Evolutionary conservation across 2,888 invertebrate genomes (phyloP), one percentile per base, ranked within the genome.

Genomic region (Trisateles emortualis): DNA sequence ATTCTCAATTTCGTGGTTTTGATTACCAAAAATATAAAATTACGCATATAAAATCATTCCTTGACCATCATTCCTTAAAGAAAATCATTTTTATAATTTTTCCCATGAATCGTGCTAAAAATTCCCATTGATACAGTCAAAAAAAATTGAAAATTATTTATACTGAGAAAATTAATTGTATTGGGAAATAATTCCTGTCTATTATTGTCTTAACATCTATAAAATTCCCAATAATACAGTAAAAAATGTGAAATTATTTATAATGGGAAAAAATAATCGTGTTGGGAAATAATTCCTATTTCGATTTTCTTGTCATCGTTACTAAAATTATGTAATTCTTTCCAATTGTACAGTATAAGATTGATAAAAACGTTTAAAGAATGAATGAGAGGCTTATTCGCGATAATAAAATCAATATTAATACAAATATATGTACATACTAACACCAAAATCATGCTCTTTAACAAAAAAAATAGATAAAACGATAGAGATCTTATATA

Each of bases 31-130:
- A 11, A 6, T 5, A 32, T 44, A 49, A 53, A 48, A 48, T 44
- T 32, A 30, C 42, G 38, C 40, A 50, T n/a, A 38, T 55, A 51
- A 45, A 49, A 60, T 52, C 63, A 64, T 64, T 64, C 63, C 64
- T 47, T 49, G 45, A 46, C 22, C 22, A 44, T 47, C 64, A 64
- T 64, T 64, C 63, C 40, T 9, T 4, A 42, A 55, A 3, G 36
- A 51, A 52, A 2, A 26, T 30, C n/a, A 26, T 11, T 11, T 1
- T 6, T 8, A 46, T 30, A 4, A 30, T 24, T 46, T 38, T 26
- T 26, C 36, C 17, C 22, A 36, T 30, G 40, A 1, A 9, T 14
- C 16, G 33, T 11, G 13, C 11, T 13, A 4, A 11, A 14, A 33
- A 33, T 11, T 33, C 14, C 33, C 6, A 14, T 13, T 30, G 3